Evolutionary conservation across 2,797 vertebrate species (phyloP).

Genomic region (Diceros bicornis): DNA sequence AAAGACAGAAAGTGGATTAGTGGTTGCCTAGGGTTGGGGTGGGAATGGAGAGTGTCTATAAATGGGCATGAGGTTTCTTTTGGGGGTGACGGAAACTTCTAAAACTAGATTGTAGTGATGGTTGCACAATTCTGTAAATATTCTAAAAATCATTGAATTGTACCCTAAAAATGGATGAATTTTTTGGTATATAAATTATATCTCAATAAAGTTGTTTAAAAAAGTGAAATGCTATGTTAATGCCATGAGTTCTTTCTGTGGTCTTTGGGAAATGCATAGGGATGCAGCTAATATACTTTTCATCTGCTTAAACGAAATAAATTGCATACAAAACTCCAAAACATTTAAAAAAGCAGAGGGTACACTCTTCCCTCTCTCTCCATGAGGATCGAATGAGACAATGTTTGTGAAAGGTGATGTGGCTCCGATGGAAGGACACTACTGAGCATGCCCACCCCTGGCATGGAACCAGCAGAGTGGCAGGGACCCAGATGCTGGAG

Average conservation of each 20-base stretch:
- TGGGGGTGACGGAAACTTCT: neutral
- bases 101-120: neutral
- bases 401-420: neutral
- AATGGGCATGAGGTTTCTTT: neutral
- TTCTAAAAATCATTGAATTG: neutral
- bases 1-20: neutral
- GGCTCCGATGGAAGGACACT: fast-evolving
- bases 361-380: neutral
- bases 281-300: neutral
- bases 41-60: neutral
- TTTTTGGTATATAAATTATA: neutral
- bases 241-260: neutral
- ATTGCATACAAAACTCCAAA: neutral
- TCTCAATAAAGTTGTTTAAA: neutral
- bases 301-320: neutral
- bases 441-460: fast-evolving
- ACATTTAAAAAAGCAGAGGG: neutral
- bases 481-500: neutral
- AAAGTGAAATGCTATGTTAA: neutral
- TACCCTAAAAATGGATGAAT: neutral
- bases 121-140: neutral
- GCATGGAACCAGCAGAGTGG: fast-evolving
- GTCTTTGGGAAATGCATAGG: neutral
- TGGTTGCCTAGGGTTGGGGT: neutral
- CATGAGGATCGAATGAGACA: neutral